phyloP scores from a whole-genome alignment of 2,797 vertebrate species.

The Cirrhinus molitorella region DNA sequence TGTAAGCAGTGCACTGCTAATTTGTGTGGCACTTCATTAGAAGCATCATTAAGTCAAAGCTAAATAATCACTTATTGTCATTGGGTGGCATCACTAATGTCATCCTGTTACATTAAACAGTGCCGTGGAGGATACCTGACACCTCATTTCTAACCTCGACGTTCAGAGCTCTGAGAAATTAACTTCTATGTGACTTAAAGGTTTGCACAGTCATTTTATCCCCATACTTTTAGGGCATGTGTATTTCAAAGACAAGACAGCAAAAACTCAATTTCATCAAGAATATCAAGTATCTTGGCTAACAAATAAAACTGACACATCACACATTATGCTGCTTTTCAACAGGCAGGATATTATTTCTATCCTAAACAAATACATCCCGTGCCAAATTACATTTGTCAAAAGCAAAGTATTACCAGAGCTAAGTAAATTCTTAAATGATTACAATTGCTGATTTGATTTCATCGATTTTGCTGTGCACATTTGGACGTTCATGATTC shows the following conservation, averaged over 20 bases:
- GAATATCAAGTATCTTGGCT: not conserved
- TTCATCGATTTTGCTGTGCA: not conserved
- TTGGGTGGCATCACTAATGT: conserved; percentile 42
- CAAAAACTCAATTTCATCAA: not conserved
- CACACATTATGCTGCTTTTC: not conserved
- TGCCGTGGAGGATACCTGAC: not conserved
- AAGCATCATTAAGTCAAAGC: conserved; percentile 52
- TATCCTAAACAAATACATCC: not conserved
- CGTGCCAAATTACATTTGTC: not conserved
- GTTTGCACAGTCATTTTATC: not conserved
- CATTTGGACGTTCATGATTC: not conserved
- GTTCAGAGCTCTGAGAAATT: not conserved
- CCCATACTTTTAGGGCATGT: not conserved
- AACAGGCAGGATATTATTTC: not conserved
- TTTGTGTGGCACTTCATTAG: conserved; percentile 51
- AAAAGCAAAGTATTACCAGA: not conserved
- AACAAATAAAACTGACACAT: not conserved
- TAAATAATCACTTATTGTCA: conserved; percentile 49
- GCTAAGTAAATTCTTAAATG: not conserved
- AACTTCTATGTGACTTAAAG: not conserved
- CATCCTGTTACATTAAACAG: conserved; percentile 31
- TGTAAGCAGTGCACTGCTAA: conserved; percentile 36
- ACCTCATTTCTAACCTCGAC: conserved; percentile 3
- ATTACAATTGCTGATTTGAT: not conserved
- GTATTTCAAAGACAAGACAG: not conserved